Percentiles rank a stretch among this genome's conserved stretches.
These are phyloP conservation scores for Corticium candelabrum DNA, from an alignment of 37 sponge, comb jelly and placozoan species.

Conservation along the genomic window DNA sequence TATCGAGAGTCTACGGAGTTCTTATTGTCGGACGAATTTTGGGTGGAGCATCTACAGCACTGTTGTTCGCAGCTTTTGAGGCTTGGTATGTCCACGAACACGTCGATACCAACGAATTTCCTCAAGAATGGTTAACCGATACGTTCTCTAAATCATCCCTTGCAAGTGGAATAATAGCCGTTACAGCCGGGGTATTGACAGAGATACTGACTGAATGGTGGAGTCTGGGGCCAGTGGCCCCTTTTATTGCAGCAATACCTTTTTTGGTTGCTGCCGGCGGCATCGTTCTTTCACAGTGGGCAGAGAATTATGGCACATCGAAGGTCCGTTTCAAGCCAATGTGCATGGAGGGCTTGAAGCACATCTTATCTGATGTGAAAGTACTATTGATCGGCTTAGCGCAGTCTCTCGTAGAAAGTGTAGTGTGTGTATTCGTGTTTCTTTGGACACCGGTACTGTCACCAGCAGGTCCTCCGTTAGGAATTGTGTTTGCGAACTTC, in stretches of 20 bases:
- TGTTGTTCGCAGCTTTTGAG: conserved; percentile 56
- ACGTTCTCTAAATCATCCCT: conserved; percentile 55
- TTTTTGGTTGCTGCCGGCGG: conserved; percentile 25
- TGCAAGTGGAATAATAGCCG: conserved; percentile 55
- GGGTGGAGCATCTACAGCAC: conserved; percentile 48
- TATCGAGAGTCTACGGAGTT: conserved; percentile 24
- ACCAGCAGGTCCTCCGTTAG: conserved; percentile 31
- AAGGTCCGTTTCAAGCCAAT: neutral
- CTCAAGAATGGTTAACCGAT: conserved; percentile 62
- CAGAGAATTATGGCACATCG: conserved; percentile 43
- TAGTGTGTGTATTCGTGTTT: conserved; percentile 42
- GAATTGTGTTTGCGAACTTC: conserved; percentile 65
- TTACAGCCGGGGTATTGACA: conserved; percentile 53
- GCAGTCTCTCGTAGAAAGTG: conserved; percentile 66
- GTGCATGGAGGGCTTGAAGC: conserved; percentile 33
- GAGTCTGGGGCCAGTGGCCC: conserved; percentile 32
- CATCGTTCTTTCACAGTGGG: conserved; percentile 20
- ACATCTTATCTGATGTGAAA: conserved; percentile 25
- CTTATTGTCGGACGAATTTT: conserved; percentile 55
- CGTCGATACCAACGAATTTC: conserved; percentile 49
- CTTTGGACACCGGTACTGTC: conserved; percentile 65
- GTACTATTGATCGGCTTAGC: conserved; percentile 52
- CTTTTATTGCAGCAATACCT: conserved; percentile 44
- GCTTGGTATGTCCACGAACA: conserved; percentile 68
- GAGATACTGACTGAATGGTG: conserved; percentile 47